Base-by-base conservation (phyloP, 64 coral and sea anemone genomes). In the Porites lutea region DNA sequence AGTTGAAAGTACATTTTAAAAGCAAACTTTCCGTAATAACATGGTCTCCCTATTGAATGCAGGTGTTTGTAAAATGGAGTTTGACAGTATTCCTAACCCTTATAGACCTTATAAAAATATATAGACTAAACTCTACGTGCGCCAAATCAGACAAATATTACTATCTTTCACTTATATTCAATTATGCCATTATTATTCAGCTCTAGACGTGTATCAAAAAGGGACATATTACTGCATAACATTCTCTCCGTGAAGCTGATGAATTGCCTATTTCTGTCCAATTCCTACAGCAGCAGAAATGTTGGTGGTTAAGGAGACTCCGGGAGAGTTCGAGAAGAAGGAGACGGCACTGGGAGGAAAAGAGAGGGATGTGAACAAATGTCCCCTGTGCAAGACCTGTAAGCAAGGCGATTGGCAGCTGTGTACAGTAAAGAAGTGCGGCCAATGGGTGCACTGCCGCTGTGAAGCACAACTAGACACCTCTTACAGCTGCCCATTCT, bases 221-320 rank as follows among this genome's bases (percentile, higher is more conserved):
- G 14, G 47, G 71, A 74, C 7, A 74, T 74, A 47, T 74, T 74
- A 44, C 43, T 74, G 47, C 47, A 74, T 14, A 74, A 27, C 71
- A 74, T 44, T 14, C 8, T 3, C 71, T 13, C 54, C 5, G 54
- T 57, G 54, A 57, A 7, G 12, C 54, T 57, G 12, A 57, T 57
- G 44, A 74, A 74, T 47, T 44, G 45, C 45, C 45, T 74, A 65
- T 45, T 74, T 74, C 37, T 74, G 37, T 47, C 37, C 48, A 47
- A 46, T 74, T 74, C 71, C 71, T 74, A 74, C 16, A 48, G 27
- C 43, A 47, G 71, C 71, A 47, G 71, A 74, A 74, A 74, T 74
- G 71, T 11, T 74, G 71, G 27, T 14, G 71, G 71, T 74, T 13
- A 74, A 74, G 48, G 21, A 48, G 22, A 74, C 71, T 46, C 71